phyloP scores from a whole-genome alignment of 2,888 invertebrate genomes.

The Druceiella hillmani region DNA sequence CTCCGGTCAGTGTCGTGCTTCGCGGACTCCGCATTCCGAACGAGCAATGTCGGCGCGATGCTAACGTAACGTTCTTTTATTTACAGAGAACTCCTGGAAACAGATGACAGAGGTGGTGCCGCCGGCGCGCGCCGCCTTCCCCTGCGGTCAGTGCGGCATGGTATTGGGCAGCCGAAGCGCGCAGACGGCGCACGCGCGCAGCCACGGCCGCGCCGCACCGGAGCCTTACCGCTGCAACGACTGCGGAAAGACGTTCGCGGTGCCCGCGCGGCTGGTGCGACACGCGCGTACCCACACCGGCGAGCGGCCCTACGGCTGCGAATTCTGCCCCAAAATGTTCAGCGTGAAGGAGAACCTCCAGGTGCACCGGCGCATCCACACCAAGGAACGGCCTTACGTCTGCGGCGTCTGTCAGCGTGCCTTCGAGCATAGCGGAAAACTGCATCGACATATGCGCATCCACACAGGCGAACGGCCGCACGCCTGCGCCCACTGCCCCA shows the following conservation, averaged over 20 bases:
- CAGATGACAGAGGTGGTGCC: conserved; percentile 42
- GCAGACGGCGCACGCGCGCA: conserved; percentile 63
- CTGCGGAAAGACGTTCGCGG: conserved; percentile 86
- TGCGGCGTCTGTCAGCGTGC: conserved; percentile 84
- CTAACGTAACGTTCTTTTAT: conserved; percentile 33
- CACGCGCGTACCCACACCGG: conserved; percentile 89
- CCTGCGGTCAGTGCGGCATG: conserved; percentile 68
- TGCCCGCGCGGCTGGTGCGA: conserved; percentile 77
- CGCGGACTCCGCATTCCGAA: conserved; percentile 2
- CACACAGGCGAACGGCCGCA: conserved; percentile 89
- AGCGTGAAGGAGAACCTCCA: conserved; percentile 90
- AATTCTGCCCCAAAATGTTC: conserved; percentile 88
- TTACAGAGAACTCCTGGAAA: conserved; percentile 31
- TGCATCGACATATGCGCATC: conserved; percentile 86
- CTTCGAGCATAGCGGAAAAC: conserved; percentile 86
- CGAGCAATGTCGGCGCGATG: conserved; percentile 12
- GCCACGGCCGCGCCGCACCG: conserved; percentile 44
- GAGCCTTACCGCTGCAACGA: conserved; percentile 87
- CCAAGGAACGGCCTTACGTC: conserved; percentile 86
- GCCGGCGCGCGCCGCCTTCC: conserved; percentile 48
- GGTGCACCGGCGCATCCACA: conserved; percentile 85
- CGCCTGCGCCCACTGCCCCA: conserved; percentile 80
- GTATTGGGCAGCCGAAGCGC: conserved; percentile 70
- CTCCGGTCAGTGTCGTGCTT: background rate
- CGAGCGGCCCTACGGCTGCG: conserved; percentile 86